Conservation (phyloP, 1,140 invertebrate species). For the Conopomorpha cramerella region DNA sequence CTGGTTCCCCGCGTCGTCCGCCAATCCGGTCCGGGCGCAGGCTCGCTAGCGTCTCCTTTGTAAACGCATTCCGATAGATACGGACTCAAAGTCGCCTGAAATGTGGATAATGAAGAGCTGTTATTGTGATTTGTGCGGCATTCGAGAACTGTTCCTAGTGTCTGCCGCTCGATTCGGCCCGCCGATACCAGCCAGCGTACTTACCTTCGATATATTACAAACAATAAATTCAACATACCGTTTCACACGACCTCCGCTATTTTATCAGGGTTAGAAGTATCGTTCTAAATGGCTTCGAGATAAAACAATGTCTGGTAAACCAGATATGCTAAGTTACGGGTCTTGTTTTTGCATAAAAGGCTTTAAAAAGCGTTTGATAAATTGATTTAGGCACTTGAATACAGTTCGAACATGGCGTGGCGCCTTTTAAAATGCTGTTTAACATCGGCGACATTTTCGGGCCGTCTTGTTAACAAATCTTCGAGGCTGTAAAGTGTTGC, state of each 20-base stretch:
- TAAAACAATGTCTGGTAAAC: too few species aligned
- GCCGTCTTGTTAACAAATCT: constrained; percentile 7
- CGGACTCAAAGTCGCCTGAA: constrained; percentile 28
- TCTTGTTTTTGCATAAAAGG: too few species aligned
- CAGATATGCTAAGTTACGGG: constrained; percentile 20
- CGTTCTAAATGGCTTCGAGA: too few species aligned
- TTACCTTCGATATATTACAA: too few species aligned
- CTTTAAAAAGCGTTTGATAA: too few species aligned
- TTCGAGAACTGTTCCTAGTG: too few species aligned
- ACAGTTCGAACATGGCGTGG: constrained; percentile 8
- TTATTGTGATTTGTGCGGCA: constrained; percentile 49
- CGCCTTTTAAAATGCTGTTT: not conserved
- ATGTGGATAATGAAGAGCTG: constrained; percentile 49
- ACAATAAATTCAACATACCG: too few species aligned
- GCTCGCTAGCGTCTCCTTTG: constrained; percentile 39
- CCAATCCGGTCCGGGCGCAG: constrained; percentile 42
- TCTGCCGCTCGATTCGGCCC: too few species aligned
- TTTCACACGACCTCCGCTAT: too few species aligned
- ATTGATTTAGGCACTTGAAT: constrained; percentile 24
- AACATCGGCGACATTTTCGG: constrained; percentile 1
- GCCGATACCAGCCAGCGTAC: too few species aligned
- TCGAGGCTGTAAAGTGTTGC: too few species aligned
- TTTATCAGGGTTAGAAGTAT: too few species aligned
- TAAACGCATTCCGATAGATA: constrained; percentile 51
- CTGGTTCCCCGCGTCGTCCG: constrained; percentile 38